Evolutionary conservation across 53 echinoderm and acorn worm species (phyloP).

Genomic region (Apostichopus leukothele): DNA sequence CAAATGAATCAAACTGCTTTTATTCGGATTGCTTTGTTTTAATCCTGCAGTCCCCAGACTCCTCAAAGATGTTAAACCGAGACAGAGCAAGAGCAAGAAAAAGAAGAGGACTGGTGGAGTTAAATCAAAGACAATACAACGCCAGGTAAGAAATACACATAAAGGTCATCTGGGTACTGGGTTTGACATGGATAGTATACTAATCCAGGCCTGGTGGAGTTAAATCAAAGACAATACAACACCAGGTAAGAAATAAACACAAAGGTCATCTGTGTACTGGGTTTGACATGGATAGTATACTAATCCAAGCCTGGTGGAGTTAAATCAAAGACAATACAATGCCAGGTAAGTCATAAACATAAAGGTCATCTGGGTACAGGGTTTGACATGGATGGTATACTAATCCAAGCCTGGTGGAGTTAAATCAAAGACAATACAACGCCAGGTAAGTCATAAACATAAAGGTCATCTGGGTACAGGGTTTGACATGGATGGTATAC

Average conservation of each 20-base stretch:
- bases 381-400: too few species aligned
- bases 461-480: too few species aligned
- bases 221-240: constrained; percentile 39
- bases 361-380: too few species aligned
- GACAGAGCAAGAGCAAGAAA: constrained; percentile 35
- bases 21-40: too few species aligned
- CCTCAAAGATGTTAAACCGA: constrained; percentile 55
- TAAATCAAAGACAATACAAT: constrained; percentile 38
- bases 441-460: neutral
- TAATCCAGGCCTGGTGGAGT: neutral
- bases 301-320: neutral
- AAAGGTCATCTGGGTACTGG: too few species aligned
- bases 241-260: neutral
- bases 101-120: constrained; percentile 21
- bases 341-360: neutral
- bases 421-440: constrained; percentile 39
- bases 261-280: too few species aligned
- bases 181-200: too few species aligned
- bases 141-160: neutral
- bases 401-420: neutral
- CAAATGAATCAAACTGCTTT: too few species aligned
- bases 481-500: too few species aligned
- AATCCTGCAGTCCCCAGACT: constrained; percentile 64
- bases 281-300: too few species aligned
- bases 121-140: constrained; percentile 40